These are phyloP conservation scores for Bombus impatiens DNA, from an alignment of 1,140 invertebrate genomes.

Conservation along the genomic window DNA sequence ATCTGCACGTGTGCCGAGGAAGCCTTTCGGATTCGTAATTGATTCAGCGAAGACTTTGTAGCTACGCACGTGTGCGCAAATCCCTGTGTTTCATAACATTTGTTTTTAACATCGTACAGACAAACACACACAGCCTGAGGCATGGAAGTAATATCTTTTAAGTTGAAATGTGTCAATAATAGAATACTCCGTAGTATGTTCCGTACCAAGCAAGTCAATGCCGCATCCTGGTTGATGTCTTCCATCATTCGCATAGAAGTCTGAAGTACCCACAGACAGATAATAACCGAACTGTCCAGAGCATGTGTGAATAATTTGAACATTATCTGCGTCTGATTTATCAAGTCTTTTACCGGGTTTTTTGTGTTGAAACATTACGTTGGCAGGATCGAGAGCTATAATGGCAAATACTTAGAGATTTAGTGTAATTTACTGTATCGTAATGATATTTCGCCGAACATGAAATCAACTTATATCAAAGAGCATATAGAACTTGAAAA, in stretches of 20 bases:
- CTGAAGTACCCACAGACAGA: slow-evolving; percentile 76
- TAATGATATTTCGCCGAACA: no score
- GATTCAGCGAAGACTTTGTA: slow-evolving; percentile 85
- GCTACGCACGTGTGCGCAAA: slow-evolving; percentile 82
- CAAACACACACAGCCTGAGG: not conserved
- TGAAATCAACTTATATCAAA: no score
- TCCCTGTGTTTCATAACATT: slow-evolving; percentile 65
- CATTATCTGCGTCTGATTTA: slow-evolving; percentile 79
- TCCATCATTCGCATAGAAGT: slow-evolving; percentile 84
- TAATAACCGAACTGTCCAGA: slow-evolving; percentile 78
- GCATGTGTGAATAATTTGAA: slow-evolving; percentile 86
- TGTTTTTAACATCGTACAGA: not conserved
- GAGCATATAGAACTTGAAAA: no score
- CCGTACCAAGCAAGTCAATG: slow-evolving; percentile 2
- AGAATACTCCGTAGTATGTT: not conserved
- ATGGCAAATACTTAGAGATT: not conserved
- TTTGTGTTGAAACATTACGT: slow-evolving; percentile 80
- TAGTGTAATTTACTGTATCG: no score
- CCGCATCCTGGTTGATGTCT: slow-evolving; percentile 83
- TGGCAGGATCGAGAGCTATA: slow-evolving; percentile 84
- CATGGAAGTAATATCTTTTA: no score
- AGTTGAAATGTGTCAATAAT: not conserved
- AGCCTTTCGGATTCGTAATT: slow-evolving; percentile 68
- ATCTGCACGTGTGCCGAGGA: not conserved
- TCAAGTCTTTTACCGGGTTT: slow-evolving; percentile 78